Base-by-base conservation (phyloP, 2,797 vertebrate species). In the Sebastes hubbsi region DNA sequence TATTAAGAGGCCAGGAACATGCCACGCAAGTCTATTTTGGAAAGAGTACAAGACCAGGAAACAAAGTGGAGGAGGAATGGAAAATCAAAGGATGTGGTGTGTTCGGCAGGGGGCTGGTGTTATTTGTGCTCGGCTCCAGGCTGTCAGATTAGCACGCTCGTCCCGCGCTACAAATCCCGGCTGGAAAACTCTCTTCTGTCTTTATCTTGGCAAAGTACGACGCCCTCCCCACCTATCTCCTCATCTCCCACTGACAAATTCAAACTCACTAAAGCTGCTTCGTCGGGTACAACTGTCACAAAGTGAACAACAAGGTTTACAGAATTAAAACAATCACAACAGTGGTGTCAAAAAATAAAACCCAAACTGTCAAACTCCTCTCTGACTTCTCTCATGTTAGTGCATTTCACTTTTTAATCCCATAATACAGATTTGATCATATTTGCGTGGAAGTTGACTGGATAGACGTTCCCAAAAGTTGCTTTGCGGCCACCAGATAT, bases 1-100 rank as follows among this genome's bases (percentile, higher is more conserved):
- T 92, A 93, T 94, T 94, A 89, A 95, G 73, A n/a, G 16, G 65
- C 62, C 0, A 5, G 58, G 77, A 78, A 75, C 69, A 58, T 63
- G 75, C 80, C 73, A 78, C 0, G 67, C 63, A 27, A 46, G 78
- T 81, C 75, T 82, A 77, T 77, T 90, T 77, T 61, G 68, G 70
- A 38, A 83, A 49, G 59, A 77, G 81, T 25, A 83, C 62, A 63
- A 9, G 75, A 72, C 13, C 73, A 72, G 71, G 72, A 77, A 68
- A 73, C 58, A 72, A 75, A 77, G 4, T 66, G 38, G 22, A 59
- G 49, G 60, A 78, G 71, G 71, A 20, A 4, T 46, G 49, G 8
- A 24, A 56, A 85, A 81, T 78, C 75, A 66, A 52, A 82, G 49
- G 29, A n/a, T 8, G 13, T 2, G 5, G 9, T 52, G 1, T 2